Conservation (phyloP, 2,113 vertebrate species). For the Onychostruthus taczanowskii region DNA sequence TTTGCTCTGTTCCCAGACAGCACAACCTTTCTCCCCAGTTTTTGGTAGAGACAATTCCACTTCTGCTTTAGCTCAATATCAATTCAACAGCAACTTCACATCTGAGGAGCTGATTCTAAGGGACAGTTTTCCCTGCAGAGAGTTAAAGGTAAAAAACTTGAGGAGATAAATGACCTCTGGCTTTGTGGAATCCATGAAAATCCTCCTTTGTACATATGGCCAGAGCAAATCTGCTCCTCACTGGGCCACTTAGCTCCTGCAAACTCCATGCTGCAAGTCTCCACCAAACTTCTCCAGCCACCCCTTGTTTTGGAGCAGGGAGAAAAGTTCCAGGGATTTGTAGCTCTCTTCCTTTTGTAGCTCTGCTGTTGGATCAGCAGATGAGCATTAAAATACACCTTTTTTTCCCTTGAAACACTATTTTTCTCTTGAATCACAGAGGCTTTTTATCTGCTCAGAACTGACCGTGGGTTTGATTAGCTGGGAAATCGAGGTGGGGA, state of each 20-base stretch:
- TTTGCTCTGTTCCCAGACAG: background rate
- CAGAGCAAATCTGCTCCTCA: background rate
- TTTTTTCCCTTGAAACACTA: background rate
- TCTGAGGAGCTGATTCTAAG: background rate
- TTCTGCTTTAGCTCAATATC: background rate
- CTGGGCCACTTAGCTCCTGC: background rate
- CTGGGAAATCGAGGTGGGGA: background rate
- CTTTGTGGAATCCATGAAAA: background rate
- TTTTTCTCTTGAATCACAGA: background rate
- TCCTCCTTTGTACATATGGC: background rate
- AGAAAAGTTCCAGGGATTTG: background rate
- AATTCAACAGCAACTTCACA: background rate
- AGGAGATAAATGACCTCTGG: background rate
- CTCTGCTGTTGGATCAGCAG: background rate
- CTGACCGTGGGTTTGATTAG: background rate
- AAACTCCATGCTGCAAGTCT: background rate
- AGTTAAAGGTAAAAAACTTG: background rate
- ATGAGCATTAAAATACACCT: background rate
- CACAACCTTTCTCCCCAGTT: background rate
- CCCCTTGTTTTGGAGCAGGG: accelerated
- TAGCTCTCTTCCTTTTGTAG: background rate
- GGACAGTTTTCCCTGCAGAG: background rate
- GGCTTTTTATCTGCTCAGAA: background rate
- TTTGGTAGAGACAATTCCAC: background rate
- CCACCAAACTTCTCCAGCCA: background rate